Base-by-base conservation (phyloP, 2,797 vertebrate genomes). In the Hoplostethus mediterraneus region DNA sequence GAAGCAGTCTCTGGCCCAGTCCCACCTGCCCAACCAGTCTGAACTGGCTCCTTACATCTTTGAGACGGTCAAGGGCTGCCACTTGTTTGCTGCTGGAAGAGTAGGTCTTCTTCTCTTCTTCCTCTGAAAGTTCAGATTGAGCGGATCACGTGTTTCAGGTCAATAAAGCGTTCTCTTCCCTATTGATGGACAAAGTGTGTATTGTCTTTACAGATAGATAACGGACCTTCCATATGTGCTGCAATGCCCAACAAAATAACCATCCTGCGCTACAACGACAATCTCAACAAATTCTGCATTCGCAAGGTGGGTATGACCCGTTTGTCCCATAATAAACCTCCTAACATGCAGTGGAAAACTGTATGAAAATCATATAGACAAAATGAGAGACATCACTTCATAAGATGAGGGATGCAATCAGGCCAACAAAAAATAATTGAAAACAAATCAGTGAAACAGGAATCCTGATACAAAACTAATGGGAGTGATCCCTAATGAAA, bases 61-160 rank as follows among this genome's bases (percentile, higher is more conserved):
- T 51, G 98, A 99, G 92, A 97, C 97, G 0, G 96, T 99, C 84
- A 99, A 99, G 92, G 98, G 98, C 77, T 99, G 98, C 85, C 98
- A 99, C 77, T 93, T 99, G 81, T 99, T 99, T 75, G 95, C 97
- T 66, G 96, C 97, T 9, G 98, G 98, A 83, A 97, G 96, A 94
- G 98, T 98, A 91, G 77, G 84, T 83, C 55, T 55, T 55, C 48
- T 14, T 30, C 51, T 13, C 47, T 38, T 60, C 48, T 12, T 42
- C 40, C 10, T 16, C 17, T 48, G 8, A 53, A 7, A n/a, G 17
- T 25, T 31, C 1, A 28, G 2, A 44, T 6, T 6, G 53, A 53
- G 4, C 31, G 40, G 51, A 44, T 8, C 13, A 16, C 45, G n/a
- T 47, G 0, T 8, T 42, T 21, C 28, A 11, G 28, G 38, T 51